Evolutionary conservation across 2,113 vertebrate species (phyloP).

Genomic region (Elaphurus davidianus): DNA sequence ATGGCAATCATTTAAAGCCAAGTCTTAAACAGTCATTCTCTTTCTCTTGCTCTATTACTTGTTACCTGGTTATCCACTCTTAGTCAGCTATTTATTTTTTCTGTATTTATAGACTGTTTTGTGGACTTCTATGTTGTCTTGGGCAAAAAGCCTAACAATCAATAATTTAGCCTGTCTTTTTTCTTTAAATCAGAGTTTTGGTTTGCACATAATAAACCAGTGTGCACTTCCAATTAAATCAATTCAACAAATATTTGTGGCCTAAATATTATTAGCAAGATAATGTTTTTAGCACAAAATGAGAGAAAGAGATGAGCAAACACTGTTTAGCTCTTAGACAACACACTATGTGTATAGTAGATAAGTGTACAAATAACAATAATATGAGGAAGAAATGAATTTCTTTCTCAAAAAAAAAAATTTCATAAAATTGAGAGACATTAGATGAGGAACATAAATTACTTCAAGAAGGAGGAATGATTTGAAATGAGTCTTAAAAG

Average conservation of each 20-base stretch:
- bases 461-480: not conserved
- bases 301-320: not conserved
- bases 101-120: not conserved
- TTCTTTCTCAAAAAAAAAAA: not conserved
- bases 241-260: not conserved
- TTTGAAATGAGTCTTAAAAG: not conserved
- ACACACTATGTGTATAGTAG: not conserved
- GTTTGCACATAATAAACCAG: not conserved
- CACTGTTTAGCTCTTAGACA: not conserved
- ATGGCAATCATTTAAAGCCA: not conserved
- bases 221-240: not conserved
- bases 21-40: not conserved
- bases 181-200: conserved; percentile 12
- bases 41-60: not conserved
- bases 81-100: not conserved
- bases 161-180: not conserved
- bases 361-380: not conserved
- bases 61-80: not conserved
- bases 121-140: not conserved
- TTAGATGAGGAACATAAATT: not conserved
- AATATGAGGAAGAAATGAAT: not conserved
- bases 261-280: not conserved
- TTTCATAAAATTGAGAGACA: not conserved
- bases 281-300: not conserved
- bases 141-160: not conserved